Conservation (phyloP, 2,888 invertebrate species). For the Pristionchus fissidentatus region DNA sequence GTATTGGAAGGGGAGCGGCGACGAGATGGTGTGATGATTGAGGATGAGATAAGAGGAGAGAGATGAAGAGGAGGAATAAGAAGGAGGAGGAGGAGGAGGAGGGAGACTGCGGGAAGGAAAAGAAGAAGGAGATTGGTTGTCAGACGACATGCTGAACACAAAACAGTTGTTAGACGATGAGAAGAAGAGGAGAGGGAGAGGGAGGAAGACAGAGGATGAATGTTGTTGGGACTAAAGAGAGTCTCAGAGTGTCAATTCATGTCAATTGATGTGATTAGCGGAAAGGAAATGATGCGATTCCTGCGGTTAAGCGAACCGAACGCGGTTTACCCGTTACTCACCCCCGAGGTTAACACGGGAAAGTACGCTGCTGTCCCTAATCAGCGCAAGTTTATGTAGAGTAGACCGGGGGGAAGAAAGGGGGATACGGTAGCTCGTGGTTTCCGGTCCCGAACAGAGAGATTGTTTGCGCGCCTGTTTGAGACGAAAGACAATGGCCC, state of each 20-base stretch:
- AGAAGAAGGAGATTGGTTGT: conserved; percentile 29
- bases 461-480: too few species aligned
- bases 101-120: conserved; percentile 16
- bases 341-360: not conserved
- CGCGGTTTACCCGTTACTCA: not conserved
- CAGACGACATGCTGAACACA: conserved; percentile 38
- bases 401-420: not conserved
- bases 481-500: conserved; percentile 31
- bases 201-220: conserved; percentile 2
- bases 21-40: conserved; percentile 32
- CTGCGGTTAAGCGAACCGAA: conserved; percentile 10
- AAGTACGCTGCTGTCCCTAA: conserved; percentile 30
- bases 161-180: conserved; percentile 31
- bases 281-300: not conserved
- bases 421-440: conserved; percentile 18
- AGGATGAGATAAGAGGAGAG: conserved; percentile 45
- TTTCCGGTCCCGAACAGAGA: too few species aligned
- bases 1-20: conserved; percentile 23
- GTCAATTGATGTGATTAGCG: conserved; percentile 28
- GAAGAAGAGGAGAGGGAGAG: not conserved
- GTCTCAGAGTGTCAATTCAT: conserved; percentile 39
- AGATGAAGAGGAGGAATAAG: conserved; percentile 32
- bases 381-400: too few species aligned
- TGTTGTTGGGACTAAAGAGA: conserved; percentile 12
- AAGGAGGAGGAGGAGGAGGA: conserved; percentile 10